phyloP scores from a whole-genome alignment of 1,140 invertebrate species.

The Venturia canescens region DNA sequence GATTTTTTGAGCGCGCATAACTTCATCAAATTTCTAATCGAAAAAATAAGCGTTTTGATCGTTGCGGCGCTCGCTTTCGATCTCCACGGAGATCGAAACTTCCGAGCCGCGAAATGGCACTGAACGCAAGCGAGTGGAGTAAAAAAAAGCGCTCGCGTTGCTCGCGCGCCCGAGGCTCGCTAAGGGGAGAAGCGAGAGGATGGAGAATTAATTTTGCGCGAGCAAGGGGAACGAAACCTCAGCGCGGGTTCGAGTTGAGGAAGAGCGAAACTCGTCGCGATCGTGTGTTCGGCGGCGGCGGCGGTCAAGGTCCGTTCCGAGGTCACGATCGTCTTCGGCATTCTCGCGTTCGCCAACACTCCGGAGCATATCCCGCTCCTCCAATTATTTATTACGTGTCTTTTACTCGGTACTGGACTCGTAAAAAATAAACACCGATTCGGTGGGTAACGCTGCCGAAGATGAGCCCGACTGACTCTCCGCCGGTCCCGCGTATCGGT shows the following conservation, averaged over 20 bases:
- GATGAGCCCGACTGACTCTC: neutral
- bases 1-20: too few relatives aligned
- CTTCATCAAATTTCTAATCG: too few relatives aligned
- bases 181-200: neutral
- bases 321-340: slow-evolving; percentile 39
- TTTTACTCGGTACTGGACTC: neutral
- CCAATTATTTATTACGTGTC: slow-evolving; percentile 21
- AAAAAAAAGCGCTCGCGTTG: too few relatives aligned
- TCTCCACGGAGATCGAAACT: too few relatives aligned
- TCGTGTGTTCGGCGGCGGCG: slow-evolving; percentile 4
- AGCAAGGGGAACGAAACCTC: slow-evolving; percentile 44
- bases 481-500: neutral
- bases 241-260: neutral
- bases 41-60: too few relatives aligned
- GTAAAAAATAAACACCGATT: neutral
- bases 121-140: too few relatives aligned
- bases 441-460: neutral
- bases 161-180: slow-evolving; percentile 1
- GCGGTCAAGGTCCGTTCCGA: slow-evolving; percentile 47
- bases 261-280: slow-evolving; percentile 45
- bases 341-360: slow-evolving; percentile 35
- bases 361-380: neutral
- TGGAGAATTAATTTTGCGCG: slow-evolving; percentile 43
- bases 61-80: too few relatives aligned
- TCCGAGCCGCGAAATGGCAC: too few relatives aligned